Evolutionary conservation across 2,797 vertebrate genomes (phyloP).

Genomic region (Ceryle rudis): DNA sequence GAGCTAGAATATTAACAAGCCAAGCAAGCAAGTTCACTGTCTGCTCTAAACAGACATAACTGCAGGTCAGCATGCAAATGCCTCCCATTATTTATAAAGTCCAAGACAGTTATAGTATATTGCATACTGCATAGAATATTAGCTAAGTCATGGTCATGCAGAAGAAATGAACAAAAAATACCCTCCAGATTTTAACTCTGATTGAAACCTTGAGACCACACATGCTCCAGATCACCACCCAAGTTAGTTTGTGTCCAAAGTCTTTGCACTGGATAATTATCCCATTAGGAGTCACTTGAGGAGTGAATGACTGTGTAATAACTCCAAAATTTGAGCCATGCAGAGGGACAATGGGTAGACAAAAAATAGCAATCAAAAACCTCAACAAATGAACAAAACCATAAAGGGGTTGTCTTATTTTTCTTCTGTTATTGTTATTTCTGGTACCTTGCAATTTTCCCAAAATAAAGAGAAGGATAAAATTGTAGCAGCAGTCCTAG

Average conservation of each 20-base stretch:
- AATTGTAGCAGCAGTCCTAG: background rate
- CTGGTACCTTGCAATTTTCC: background rate
- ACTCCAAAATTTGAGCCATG: background rate
- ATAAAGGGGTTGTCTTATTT: background rate
- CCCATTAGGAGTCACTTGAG: background rate
- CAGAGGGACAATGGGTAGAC: background rate
- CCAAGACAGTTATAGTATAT: background rate
- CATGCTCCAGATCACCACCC: background rate
- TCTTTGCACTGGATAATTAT: background rate
- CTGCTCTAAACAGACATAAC: constrained; percentile 46
- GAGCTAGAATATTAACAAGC: constrained; percentile 64
- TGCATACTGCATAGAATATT: constrained; percentile 4
- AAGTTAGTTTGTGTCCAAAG: background rate
- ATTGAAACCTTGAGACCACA: background rate
- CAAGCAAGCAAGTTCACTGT: constrained; percentile 43
- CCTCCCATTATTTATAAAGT: constrained; percentile 53
- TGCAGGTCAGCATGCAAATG: constrained; percentile 48
- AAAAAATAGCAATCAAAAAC: background rate
- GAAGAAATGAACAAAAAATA: constrained; percentile 5
- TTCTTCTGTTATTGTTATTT: background rate
- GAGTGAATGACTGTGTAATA: background rate
- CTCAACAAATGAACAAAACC: background rate
- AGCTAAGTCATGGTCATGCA: background rate
- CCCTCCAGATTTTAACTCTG: background rate
- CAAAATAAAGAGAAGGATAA: background rate